phyloP scores from a whole-genome alignment of 2,797 vertebrate genomes.

The Cercopithecus hamlyni region DNA sequence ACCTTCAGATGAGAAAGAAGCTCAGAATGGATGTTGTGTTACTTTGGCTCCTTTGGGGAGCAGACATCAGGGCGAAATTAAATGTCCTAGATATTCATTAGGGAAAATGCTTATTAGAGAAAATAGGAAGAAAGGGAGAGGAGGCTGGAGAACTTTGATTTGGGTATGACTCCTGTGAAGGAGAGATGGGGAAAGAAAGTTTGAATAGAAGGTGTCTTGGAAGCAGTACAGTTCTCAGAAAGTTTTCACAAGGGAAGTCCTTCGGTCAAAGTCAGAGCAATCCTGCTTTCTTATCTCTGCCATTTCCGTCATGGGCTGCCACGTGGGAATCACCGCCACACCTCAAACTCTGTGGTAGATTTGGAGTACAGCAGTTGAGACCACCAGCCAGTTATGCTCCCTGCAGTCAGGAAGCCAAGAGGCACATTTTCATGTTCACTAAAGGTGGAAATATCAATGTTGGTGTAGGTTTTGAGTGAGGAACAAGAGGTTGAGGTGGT shows the following conservation, averaged over 20 bases:
- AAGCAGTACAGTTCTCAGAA: background rate
- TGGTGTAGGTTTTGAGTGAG: background rate
- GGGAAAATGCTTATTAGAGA: background rate
- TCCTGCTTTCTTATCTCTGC: background rate
- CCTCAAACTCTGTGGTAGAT: background rate
- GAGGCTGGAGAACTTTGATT: background rate
- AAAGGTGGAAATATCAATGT: background rate
- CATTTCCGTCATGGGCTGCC: fast-evolving
- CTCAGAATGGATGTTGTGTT: background rate
- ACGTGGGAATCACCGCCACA: background rate
- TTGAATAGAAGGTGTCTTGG: background rate
- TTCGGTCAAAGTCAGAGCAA: background rate
- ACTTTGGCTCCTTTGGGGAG: background rate
- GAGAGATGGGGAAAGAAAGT: background rate
- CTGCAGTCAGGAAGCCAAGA: background rate
- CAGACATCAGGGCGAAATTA: background rate
- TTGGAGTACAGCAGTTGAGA: background rate
- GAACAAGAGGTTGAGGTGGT: background rate
- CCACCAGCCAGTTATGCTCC: background rate
- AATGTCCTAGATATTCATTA: background rate
- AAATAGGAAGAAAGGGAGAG: background rate
- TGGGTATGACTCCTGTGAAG: background rate
- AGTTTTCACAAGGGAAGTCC: background rate
- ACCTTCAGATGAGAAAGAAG: background rate
- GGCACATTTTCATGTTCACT: background rate